Percentiles rank a stretch among this genome's conserved stretches.
Evolutionary conservation across 2,888 invertebrate genomes (phyloP).

Genomic region (Lycophotia porphyrea): DNA sequence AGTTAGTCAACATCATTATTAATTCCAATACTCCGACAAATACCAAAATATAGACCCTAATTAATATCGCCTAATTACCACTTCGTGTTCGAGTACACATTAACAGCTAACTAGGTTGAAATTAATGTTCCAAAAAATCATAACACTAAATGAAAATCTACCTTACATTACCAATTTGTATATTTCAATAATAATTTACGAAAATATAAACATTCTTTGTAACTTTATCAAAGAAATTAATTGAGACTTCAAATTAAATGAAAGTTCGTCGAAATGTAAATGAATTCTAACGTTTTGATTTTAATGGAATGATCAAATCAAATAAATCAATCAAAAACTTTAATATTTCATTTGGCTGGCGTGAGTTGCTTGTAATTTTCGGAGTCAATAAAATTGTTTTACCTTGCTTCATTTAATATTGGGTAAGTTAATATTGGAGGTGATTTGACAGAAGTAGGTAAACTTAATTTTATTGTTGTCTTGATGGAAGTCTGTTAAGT

Average conservation of each 20-base stretch:
- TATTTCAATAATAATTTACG: constrained; percentile 39
- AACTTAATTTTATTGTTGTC: not conserved
- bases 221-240: constrained; percentile 56
- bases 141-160: constrained; percentile 17
- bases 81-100: constrained; percentile 32
- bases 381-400: constrained; percentile 48
- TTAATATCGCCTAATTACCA: constrained; percentile 33
- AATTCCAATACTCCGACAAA: constrained; percentile 12
- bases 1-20: constrained; percentile 17
- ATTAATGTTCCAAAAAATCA: constrained; percentile 22
- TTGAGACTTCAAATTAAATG: constrained; percentile 46
- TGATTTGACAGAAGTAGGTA: constrained; percentile 11
- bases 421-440: constrained; percentile 20
- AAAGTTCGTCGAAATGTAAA: constrained; percentile 53
- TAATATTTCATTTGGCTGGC: constrained; percentile 53
- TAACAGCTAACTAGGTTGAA: constrained; percentile 15
- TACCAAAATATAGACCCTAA: constrained; percentile 8
- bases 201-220: constrained; percentile 49
- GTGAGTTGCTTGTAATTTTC: constrained; percentile 45
- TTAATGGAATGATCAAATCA: constrained; percentile 59
- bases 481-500: not conserved
- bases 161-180: constrained; percentile 35
- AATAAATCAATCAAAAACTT: constrained; percentile 64
- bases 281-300: constrained; percentile 57
- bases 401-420: constrained; percentile 25